A percentile compares a stretch with the other conserved stretches of the same genome.
Evolutionary conservation across 2,113 vertebrate species (phyloP).

Genomic region (Hucho hucho): DNA sequence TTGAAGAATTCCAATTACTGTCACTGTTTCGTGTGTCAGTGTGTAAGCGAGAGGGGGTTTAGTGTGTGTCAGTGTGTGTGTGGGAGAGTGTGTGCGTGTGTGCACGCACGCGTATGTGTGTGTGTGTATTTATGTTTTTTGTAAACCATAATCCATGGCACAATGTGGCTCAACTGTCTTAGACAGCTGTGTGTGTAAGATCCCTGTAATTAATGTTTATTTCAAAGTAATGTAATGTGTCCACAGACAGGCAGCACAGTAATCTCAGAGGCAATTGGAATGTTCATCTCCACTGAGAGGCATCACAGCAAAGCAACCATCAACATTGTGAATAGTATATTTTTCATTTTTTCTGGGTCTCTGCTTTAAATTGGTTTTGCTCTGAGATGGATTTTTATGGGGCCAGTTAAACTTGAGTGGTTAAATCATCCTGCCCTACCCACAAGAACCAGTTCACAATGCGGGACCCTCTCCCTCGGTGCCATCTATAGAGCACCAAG

Average conservation of each 20-base stretch:
- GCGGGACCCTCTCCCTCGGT: conserved; percentile 28
- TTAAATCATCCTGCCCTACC: conserved; percentile 50
- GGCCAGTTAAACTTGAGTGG: conserved; percentile 37
- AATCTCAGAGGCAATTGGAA: not conserved
- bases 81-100: conserved; percentile 1
- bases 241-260: conserved; percentile 27
- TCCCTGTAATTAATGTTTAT: conserved; percentile 42
- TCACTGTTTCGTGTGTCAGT: conserved; percentile 41
- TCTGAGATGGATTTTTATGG: conserved; percentile 47
- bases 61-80: conserved; percentile 21
- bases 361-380: conserved; percentile 48
- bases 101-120: conserved; percentile 12
- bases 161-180: conserved; percentile 30
- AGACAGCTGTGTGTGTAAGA: conserved; percentile 31
- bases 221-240: conserved; percentile 35
- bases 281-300: conserved; percentile 1
- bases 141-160: conserved; percentile 35
- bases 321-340: conserved; percentile 5
- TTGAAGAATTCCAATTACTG: conserved; percentile 76
- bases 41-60: conserved; percentile 11
- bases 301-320: not conserved
- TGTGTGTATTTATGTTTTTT: conserved; percentile 14
- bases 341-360: conserved; percentile 17
- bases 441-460: conserved; percentile 32
- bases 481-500: conserved; percentile 39